Percentiles rank a stretch among this genome's conserved stretches.
Conservation (phyloP, 1,140 invertebrate genomes). For the Plectus sambesii region DNA sequence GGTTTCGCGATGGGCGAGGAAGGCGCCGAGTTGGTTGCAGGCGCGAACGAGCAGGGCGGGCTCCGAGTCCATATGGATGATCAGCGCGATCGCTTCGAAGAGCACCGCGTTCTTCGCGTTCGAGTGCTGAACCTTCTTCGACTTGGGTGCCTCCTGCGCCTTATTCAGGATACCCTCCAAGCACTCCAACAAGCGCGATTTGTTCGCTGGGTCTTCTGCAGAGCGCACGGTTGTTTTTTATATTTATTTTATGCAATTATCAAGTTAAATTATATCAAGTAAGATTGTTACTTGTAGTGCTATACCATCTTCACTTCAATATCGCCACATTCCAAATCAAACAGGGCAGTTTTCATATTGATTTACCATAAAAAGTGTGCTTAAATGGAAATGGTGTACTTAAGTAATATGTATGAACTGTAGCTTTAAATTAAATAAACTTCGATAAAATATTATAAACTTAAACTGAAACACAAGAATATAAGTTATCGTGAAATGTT, state of each 20-base stretch:
- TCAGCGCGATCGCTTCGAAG: constrained; percentile 95
- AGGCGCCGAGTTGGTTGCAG: constrained; percentile 96
- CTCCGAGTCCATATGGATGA: constrained; percentile 98
- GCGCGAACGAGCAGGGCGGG: constrained; percentile 89
- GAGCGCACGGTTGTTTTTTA: no score
- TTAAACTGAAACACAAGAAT: constrained; percentile 8
- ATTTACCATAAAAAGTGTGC: no score
- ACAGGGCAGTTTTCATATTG: no score
- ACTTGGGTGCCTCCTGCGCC: constrained; percentile 97
- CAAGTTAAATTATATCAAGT: no score
- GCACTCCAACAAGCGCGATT: constrained; percentile 89
- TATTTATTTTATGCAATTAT: no score
- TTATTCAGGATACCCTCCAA: constrained; percentile 99
- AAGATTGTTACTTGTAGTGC: no score
- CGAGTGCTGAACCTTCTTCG: constrained; percentile 99
- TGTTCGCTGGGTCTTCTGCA: constrained; percentile 44
- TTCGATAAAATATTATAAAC: no score
- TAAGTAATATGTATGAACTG: no score
- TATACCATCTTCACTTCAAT: no score
- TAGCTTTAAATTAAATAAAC: no score
- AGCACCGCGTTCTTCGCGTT: constrained; percentile 99
- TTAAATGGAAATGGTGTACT: no score
- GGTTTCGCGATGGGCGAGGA: constrained; percentile 93
- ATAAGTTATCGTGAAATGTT: constrained; percentile 15
- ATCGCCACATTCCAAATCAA: no score